phyloP scores from a whole-genome alignment of 2,888 invertebrate genomes.

The Ctenicera cuprea region DNA sequence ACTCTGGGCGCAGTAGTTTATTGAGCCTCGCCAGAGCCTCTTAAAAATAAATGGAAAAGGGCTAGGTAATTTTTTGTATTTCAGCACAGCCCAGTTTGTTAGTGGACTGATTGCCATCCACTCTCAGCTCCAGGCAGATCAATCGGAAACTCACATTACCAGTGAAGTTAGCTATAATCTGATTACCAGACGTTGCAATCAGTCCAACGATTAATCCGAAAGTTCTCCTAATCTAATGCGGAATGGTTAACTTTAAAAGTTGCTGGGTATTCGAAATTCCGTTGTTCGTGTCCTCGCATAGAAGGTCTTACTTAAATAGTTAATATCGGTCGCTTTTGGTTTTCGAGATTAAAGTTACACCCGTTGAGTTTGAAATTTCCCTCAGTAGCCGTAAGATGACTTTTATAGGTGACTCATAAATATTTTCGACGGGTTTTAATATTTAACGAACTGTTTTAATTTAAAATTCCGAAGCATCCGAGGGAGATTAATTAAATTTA shows the following conservation, averaged over 20 bases:
- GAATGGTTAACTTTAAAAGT: slow-evolving; percentile 46
- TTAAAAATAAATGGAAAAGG: slow-evolving; percentile 42
- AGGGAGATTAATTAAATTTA: slow-evolving; percentile 34
- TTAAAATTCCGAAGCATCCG: slow-evolving; percentile 37
- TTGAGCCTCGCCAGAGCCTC: slow-evolving; percentile 12
- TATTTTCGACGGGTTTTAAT: slow-evolving; percentile 40
- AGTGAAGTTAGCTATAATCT: slow-evolving; percentile 53
- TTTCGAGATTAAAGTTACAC: slow-evolving; percentile 30
- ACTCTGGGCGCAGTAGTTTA: slow-evolving; percentile 25
- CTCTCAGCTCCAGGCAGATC: slow-evolving; percentile 52
- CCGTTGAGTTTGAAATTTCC: slow-evolving; percentile 34
- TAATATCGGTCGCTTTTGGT: slow-evolving; percentile 13
- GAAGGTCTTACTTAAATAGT: slow-evolving; percentile 17
- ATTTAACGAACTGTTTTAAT: slow-evolving; percentile 45
- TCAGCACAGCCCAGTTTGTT: slow-evolving; percentile 46
- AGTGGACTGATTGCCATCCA: slow-evolving; percentile 53
- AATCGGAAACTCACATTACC: slow-evolving; percentile 54
- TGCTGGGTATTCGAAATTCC: slow-evolving; percentile 19
- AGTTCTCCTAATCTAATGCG: slow-evolving; percentile 47
- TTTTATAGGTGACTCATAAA: slow-evolving; percentile 36
- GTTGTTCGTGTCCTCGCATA: slow-evolving; percentile 14
- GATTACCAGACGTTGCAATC: slow-evolving; percentile 53
- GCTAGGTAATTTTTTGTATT: slow-evolving; percentile 44
- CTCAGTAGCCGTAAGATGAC: slow-evolving; percentile 37
- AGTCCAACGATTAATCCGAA: slow-evolving; percentile 49